Evolutionary conservation across 2,113 vertebrate species (phyloP).

Genomic region (Elephas maximus): DNA sequence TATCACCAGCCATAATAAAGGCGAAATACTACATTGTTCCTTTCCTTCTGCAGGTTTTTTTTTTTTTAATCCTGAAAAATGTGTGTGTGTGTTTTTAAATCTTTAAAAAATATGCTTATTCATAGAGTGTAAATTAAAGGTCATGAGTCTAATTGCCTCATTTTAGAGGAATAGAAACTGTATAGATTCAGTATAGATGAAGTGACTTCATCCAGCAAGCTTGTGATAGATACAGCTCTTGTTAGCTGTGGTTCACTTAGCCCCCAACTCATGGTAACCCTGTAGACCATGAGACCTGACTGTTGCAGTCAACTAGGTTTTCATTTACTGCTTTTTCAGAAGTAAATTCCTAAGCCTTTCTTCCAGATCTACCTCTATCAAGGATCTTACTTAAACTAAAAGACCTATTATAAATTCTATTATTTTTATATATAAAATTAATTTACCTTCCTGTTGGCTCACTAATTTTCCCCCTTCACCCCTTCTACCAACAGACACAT

Average conservation of each 20-base stretch:
- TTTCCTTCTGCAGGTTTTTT: neutral
- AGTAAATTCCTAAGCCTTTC: neutral
- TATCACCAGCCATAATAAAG: neutral
- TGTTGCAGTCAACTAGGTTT: neutral
- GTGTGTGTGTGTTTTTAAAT: neutral
- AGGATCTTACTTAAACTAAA: slow-evolving; percentile 2
- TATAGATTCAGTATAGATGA: neutral
- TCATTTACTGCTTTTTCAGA: neutral
- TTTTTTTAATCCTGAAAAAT: neutral
- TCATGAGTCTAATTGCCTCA: neutral
- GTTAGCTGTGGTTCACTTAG: too few species aligned
- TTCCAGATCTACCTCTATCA: neutral
- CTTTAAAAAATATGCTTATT: slow-evolving; percentile 7
- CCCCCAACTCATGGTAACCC: neutral
- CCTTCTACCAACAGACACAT: neutral
- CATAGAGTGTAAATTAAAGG: slow-evolving; percentile 2
- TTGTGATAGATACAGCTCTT: neutral
- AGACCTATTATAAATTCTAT: neutral
- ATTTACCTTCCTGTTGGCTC: neutral
- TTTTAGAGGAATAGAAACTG: slow-evolving; percentile 37
- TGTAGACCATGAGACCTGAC: neutral
- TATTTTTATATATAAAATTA: neutral
- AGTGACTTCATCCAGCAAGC: neutral
- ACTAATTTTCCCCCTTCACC: neutral
- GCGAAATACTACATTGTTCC: neutral